Percentiles rank a stretch among this genome's conserved stretches.
Evolutionary conservation across 30 jellyfish, hydroid and myxozoan species (phyloP).

Genomic region (Catostylus mosaicus): DNA sequence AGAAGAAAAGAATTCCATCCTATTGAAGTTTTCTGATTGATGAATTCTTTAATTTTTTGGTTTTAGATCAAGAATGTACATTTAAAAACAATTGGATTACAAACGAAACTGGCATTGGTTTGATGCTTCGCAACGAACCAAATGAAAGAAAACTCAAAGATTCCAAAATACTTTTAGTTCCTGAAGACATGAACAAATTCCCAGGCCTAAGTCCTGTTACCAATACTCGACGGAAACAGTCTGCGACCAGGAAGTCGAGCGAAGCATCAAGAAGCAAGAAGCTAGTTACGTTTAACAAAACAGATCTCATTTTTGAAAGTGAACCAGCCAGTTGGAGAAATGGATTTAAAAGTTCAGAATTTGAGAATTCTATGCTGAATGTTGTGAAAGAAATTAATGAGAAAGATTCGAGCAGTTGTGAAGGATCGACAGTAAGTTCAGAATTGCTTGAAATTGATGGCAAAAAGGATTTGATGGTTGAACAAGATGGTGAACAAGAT

Average conservation of each 20-base stretch:
- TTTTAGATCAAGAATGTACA: constrained; percentile 10
- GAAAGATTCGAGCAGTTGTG: neutral
- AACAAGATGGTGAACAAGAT: neutral
- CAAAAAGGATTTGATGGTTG: neutral
- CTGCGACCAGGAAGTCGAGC: constrained; percentile 17
- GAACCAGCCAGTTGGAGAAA: neutral
- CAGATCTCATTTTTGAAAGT: neutral
- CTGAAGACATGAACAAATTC: constrained; percentile 1
- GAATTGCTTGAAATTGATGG: neutral
- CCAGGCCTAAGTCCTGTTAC: constrained; percentile 26
- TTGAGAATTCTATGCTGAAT: constrained; percentile 13
- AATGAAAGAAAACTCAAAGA: constrained; percentile 1
- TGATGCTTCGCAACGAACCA: constrained; percentile 5
- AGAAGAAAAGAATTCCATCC: neutral
- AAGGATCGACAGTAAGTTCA: neutral
- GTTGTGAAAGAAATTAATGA: constrained; percentile 3
- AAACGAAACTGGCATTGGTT: constrained; percentile 49
- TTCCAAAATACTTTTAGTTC: constrained; percentile 17
- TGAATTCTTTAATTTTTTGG: too few relatives aligned
- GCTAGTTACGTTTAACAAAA: constrained; percentile 26
- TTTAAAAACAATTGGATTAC: constrained; percentile 55
- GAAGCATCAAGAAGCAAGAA: constrained; percentile 29
- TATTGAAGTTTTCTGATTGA: neutral
- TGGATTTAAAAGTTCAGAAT: neutral
- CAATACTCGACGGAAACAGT: neutral